Evolutionary conservation across 2,888 invertebrate genomes (phyloP), one percentile per base, ranked within the genome.

Genomic region (Epistrophella euchroma): DNA sequence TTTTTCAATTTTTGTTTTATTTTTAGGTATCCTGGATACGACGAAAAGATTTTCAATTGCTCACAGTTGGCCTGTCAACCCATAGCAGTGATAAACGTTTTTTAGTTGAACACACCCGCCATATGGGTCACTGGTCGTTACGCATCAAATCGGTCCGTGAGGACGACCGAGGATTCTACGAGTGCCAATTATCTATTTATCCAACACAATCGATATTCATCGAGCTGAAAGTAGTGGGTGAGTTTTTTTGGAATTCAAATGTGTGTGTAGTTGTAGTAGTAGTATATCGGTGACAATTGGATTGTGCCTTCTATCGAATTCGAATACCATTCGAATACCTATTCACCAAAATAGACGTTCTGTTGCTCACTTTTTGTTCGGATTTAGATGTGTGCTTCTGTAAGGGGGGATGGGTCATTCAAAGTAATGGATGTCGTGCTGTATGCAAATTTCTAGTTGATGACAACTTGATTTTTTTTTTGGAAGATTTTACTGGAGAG

Each of bases 151-250:
- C 92, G 64, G 92, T 92, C n/a, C 89, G 90, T 32, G 92, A 92
- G 70, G 92, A 92, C 45, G 92, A 92, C 88, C 90, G 91, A 66
- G 92, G 92, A 64, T 91, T 94, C 75, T 95, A 95, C 90, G 94
- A 95, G 91, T 95, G 95, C 91, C 95, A 95, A 93, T 93, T 95
- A 89, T 95, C 95, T 87, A 94, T 94, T 74, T 94, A 95, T 92
- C 95, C 95, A 62, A 94, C 95, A 25, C 94, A 94, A 88, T 94
- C 95, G 90, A 94, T 95, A 89, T 93, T 94, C 89, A 93, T 95
- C 88, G 94, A 95, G 90, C 92, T 95, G 88, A 94, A 94, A 90
- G 94, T 95, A 88, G 94, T 95, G 89, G 95, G 95, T 95, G 93
- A 93, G 93, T 92, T 68, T 66, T 92, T n/a, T 22, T 47, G n/a